Percentiles rank a stretch among this genome's conserved stretches.
Conservation (phyloP, 35 echinoderm and acorn worm genomes). For the Apostichopus parvimensis region DNA sequence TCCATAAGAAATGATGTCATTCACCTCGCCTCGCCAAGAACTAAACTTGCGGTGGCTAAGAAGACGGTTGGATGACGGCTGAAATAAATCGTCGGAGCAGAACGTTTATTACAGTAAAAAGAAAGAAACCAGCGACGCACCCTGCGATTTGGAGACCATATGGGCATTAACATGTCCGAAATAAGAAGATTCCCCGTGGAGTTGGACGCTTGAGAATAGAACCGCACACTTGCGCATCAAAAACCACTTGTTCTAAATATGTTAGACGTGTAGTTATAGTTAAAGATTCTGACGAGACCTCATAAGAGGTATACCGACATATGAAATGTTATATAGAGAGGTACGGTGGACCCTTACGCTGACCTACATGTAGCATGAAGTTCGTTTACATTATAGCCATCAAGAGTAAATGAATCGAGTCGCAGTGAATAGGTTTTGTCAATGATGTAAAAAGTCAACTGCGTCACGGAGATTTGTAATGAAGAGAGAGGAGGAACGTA, state of each 20-base stretch:
- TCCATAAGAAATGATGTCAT: neutral
- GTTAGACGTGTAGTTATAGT: neutral
- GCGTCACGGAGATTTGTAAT: conserved; percentile 30
- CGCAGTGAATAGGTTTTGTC: neutral
- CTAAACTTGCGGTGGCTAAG: neutral
- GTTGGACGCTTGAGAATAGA: neutral
- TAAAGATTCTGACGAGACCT: neutral
- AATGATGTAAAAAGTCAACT: neutral
- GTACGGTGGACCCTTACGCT: neutral
- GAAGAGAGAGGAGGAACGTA: neutral
- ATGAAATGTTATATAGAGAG: neutral
- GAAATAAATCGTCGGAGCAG: conserved; percentile 19
- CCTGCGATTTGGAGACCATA: conserved; percentile 46
- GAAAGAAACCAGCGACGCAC: neutral
- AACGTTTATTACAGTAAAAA: conserved; percentile 9
- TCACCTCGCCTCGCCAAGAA: neutral
- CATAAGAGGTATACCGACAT: neutral
- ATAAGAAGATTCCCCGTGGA: neutral
- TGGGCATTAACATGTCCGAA: conserved; percentile 29
- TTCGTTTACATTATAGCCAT: neutral
- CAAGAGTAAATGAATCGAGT: neutral
- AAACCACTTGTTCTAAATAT: conserved; percentile 48
- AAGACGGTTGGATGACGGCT: neutral
- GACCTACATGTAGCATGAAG: conserved; percentile 18
- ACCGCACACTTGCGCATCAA: conserved; percentile 7